A percentile compares a stretch with the other conserved stretches of the same genome.
These are phyloP conservation scores for Orthonevra nobilis DNA, from an alignment of 2,888 invertebrate species.

Conservation along the genomic window DNA sequence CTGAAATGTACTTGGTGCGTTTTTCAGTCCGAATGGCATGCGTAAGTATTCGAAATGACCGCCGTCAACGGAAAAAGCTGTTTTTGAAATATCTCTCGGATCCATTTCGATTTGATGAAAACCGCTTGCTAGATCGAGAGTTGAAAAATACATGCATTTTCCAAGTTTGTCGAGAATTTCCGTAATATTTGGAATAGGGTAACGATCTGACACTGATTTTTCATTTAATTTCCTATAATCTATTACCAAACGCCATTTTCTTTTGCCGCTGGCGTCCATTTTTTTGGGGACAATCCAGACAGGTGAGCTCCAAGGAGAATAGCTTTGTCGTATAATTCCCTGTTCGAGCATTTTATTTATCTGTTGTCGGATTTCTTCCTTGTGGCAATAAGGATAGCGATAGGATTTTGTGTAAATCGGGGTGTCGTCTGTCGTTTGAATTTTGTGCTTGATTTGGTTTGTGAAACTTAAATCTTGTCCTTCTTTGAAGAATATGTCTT, in stretches of 20 bases:
- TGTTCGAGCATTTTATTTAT: neutral
- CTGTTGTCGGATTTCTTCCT: too few relatives aligned
- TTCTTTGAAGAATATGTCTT: neutral
- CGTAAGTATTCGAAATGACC: slow-evolving; percentile 15
- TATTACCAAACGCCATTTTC: slow-evolving; percentile 16
- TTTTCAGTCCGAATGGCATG: slow-evolving; percentile 19
- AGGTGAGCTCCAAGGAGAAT: too few relatives aligned
- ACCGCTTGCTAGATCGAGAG: slow-evolving; percentile 6
- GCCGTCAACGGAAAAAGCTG: slow-evolving; percentile 6
- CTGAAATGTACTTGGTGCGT: neutral
- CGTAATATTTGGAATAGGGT: neutral
- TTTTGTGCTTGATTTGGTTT: neutral
- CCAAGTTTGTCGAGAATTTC: slow-evolving; percentile 11
- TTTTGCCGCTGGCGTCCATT: slow-evolving; percentile 6
- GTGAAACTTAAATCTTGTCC: neutral
- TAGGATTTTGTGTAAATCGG: neutral
- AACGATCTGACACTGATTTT: neutral
- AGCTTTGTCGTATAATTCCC: too few relatives aligned
- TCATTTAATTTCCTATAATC: slow-evolving; percentile 6
- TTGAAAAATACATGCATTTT: slow-evolving; percentile 6
- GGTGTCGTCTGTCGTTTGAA: neutral
- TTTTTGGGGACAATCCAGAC: too few relatives aligned
- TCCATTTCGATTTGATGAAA: slow-evolving; percentile 24
- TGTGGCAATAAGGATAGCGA: neutral
- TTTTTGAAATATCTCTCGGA: slow-evolving; percentile 8